Percentiles rank a stretch among this genome's conserved stretches.
Conservation (phyloP, 2,888 invertebrate species). For the Cistogaster globosa region DNA sequence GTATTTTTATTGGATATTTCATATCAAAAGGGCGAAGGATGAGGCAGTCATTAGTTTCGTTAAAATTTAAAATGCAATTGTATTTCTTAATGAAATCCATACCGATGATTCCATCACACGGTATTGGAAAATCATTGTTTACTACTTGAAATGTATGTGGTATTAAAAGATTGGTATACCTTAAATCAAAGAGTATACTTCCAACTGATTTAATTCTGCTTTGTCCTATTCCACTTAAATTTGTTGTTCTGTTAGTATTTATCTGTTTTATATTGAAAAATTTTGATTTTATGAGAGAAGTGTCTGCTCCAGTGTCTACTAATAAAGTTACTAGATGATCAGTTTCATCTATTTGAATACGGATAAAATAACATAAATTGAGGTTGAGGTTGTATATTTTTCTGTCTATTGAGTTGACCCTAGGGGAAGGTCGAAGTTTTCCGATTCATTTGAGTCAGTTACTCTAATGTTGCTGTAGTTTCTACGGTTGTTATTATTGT, state of each 20-base stretch:
- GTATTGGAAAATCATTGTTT: conserved; percentile 27
- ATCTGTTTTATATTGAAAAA: not conserved
- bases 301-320: conserved; percentile 45
- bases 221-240: conserved; percentile 40
- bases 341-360: conserved; percentile 14
- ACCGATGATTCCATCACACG: conserved; percentile 31
- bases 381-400: conserved; percentile 34
- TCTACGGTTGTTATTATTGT: not conserved
- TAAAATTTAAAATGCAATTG: not conserved
- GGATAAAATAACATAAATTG: conserved; percentile 19
- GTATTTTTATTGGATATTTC: conserved; percentile 19
- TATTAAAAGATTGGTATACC: not conserved
- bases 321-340: not conserved
- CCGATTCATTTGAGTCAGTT: not conserved
- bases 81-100: not conserved
- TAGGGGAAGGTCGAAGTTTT: conserved; percentile 28
- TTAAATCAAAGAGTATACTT: not conserved
- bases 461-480: not conserved
- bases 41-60: not conserved
- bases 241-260: conserved; percentile 7
- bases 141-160: not conserved
- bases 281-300: conserved; percentile 27
- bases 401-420: not conserved
- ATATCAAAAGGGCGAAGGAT: too few relatives aligned
- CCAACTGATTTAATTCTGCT: conserved; percentile 29